phyloP scores from a whole-genome alignment of 2,113 vertebrate species.

The Pampusana beccarii region DNA sequence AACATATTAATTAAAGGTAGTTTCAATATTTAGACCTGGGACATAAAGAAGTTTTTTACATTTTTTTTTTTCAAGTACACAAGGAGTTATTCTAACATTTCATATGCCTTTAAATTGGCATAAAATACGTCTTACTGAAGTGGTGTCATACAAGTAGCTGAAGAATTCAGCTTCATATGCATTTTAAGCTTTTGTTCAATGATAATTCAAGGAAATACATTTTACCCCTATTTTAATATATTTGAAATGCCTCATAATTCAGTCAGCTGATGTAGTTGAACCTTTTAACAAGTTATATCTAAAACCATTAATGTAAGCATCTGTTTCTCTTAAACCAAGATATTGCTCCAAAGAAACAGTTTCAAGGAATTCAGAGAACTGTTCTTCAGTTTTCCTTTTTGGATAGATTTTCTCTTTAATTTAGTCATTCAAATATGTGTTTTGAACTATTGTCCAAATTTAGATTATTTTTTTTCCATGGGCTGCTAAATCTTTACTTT shows the following conservation, averaged over 20 bases:
- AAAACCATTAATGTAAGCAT: neutral
- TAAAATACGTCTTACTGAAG: neutral
- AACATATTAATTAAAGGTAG: neutral
- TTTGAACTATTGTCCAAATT: neutral
- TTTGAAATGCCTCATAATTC: neutral
- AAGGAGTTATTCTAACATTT: neutral
- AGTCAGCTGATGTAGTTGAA: neutral
- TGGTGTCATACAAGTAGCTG: neutral
- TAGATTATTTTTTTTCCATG: neutral
- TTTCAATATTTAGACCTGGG: neutral
- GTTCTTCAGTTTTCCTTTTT: neutral
- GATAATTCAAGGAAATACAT: neutral
- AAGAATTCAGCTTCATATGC: neutral
- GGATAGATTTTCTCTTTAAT: neutral
- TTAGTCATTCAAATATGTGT: neutral
- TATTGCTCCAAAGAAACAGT: neutral
- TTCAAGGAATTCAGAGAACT: neutral
- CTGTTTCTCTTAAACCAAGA: neutral
- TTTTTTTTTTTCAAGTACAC: neutral
- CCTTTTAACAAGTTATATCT: neutral
- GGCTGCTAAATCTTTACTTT: neutral
- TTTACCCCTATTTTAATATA: neutral
- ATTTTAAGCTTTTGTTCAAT: neutral
- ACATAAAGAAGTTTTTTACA: accelerated
- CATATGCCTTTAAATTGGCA: neutral